Evolutionary conservation across 2,888 invertebrate species (phyloP), one percentile per base, ranked within the genome.

Genomic region (Polydrusus cervinus): DNA sequence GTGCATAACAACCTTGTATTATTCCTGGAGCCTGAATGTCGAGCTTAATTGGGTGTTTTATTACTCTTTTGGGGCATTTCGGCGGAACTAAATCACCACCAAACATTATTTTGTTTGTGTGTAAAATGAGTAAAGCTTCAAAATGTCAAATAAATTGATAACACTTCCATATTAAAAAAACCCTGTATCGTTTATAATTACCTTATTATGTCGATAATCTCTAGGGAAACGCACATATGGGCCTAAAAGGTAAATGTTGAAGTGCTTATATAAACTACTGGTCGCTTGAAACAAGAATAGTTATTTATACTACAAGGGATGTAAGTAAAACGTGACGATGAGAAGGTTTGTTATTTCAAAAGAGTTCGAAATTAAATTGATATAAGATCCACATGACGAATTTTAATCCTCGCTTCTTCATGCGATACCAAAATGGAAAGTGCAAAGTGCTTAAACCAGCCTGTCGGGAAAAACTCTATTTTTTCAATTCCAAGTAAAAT

Each of bases 21-120:
- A 76, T 34, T 40, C 79, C 71, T 30, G 84, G 83, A 55, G 79
- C 73, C 9, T 79, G 76, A 57, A 82, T 79, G 73, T 83, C 83
- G 14, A 73, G 78, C 7, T 20, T 16, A n/a, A 18, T 53, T 40
- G 69, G 61, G 14, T 60, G 20, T 13, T 47, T 68, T 30, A 49
- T 69, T 3, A 38, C 16, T 6, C 45, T 47, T 30, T 30, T 20
- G 1, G 20, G 11, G 60, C 53, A 51, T 60, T 51, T 71, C 25
- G 74, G 71, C 8, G 66, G 71, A 11, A 60, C 62, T 20, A 72
- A 40, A 18, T 79, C 73, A n/a, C 79, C 80, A 43, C 81, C 82
- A 76, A 83, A 83, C 82, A 82, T 82, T 47, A 55, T 40, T 9
- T 14, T 0, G 1, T 16, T 8, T 38, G 11, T 18, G 2, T 40